These are phyloP conservation scores for Danaus chrysippus DNA, from an alignment of 2,888 invertebrate genomes.

Conservation along the genomic window DNA sequence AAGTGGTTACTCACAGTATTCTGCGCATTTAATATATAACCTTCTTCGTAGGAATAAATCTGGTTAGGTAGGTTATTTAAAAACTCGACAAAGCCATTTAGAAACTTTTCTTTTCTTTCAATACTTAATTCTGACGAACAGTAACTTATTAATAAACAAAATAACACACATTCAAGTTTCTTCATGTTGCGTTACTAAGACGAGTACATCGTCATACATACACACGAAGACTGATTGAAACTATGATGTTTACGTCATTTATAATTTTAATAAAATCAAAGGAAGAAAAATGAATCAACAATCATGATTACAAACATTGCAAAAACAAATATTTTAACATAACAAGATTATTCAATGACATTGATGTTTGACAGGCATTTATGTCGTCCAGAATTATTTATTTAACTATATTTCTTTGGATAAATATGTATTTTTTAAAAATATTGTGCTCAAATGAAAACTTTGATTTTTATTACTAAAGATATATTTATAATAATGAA, in stretches of 20 bases:
- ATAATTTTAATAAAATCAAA: constrained; percentile 14
- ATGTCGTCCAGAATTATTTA: too few relatives aligned
- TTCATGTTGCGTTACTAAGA: constrained; percentile 49
- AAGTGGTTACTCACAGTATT: constrained; percentile 59
- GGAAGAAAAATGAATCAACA: constrained; percentile 25
- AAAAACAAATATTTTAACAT: constrained; percentile 4
- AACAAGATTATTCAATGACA: neutral
- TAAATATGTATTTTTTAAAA: too few relatives aligned
- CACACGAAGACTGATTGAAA: constrained; percentile 32
- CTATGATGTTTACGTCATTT: constrained; percentile 18
- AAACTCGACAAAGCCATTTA: constrained; percentile 63
- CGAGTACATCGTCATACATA: constrained; percentile 46
- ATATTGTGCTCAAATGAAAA: too few relatives aligned
- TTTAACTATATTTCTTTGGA: too few relatives aligned
- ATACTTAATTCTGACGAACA: constrained; percentile 50
- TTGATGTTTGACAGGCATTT: neutral
- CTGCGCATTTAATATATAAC: constrained; percentile 60
- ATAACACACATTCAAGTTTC: constrained; percentile 39
- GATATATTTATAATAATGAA: too few relatives aligned
- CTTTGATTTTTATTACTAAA: too few relatives aligned
- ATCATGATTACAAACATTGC: constrained; percentile 27
- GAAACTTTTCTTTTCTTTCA: constrained; percentile 49
- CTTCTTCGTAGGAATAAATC: constrained; percentile 65
- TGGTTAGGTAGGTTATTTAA: constrained; percentile 71
- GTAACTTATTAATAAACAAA: constrained; percentile 40